phyloP scores from a whole-genome alignment of 2,113 vertebrate genomes.

The Zingel zingel region DNA sequence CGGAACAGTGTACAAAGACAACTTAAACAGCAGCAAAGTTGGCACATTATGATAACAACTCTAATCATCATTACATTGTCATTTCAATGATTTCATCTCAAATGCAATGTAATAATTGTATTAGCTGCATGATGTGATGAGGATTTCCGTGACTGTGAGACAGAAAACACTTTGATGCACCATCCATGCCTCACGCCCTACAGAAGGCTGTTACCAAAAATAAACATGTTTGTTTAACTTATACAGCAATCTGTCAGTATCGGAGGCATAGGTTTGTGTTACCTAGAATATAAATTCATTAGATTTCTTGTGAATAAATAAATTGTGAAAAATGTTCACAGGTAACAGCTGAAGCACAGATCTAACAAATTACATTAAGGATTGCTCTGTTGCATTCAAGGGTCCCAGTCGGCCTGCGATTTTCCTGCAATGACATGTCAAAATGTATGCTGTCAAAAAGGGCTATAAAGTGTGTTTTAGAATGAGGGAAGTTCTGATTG shows the following conservation, averaged over 20 bases:
- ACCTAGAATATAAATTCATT: neutral
- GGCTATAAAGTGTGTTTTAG: neutral
- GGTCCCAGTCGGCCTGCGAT: neutral
- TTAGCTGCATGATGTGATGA: slow-evolving; percentile 38
- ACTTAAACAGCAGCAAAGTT: neutral
- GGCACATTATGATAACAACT: neutral
- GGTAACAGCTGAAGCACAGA: neutral
- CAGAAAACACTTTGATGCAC: slow-evolving; percentile 27
- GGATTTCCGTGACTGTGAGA: slow-evolving; percentile 19
- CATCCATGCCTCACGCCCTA: neutral
- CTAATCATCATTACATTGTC: slow-evolving; percentile 1
- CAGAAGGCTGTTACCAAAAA: neutral
- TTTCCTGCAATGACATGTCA: neutral
- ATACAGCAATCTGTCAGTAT: neutral
- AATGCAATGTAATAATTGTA: slow-evolving; percentile 37
- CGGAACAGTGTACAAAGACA: neutral
- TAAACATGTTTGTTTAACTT: neutral
- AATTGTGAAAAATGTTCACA: neutral
- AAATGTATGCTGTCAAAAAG: neutral
- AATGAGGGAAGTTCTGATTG: neutral
- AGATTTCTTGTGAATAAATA: neutral
- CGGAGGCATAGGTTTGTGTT: neutral
- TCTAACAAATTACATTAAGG: neutral
- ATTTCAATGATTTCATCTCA: slow-evolving; percentile 35
- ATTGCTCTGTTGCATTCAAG: neutral